Evolutionary conservation across 1,140 invertebrate genomes (phyloP).

Genomic region (Akabosia matsudoensis): DNA sequence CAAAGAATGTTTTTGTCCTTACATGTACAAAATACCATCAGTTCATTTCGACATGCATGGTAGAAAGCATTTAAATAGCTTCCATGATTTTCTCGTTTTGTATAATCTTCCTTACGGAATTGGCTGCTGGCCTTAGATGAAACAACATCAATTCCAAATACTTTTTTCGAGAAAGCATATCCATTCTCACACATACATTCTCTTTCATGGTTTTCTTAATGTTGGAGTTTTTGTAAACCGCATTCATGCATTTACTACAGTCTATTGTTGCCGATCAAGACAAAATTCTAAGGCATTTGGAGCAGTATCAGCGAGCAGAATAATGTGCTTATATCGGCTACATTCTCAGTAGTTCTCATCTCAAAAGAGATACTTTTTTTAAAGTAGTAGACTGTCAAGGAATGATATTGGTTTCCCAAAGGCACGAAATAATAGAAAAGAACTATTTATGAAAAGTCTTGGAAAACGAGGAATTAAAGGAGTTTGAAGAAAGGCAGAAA

Average conservation of each 20-base stretch:
- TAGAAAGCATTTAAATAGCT: too few species aligned
- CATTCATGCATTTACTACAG: background rate
- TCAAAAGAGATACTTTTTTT: slow-evolving; percentile 10
- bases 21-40: background rate
- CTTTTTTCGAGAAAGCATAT: background rate
- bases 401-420: slow-evolving; percentile 17
- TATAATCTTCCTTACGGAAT: background rate
- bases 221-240: background rate
- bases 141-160: background rate
- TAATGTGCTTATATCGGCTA: background rate
- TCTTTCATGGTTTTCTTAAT: background rate
- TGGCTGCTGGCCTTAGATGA: background rate
- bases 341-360: background rate
- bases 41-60: background rate
- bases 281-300: background rate
- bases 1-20: background rate
- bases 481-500: background rate
- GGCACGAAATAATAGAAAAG: slow-evolving; percentile 1
- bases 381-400: background rate
- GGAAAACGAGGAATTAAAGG: background rate
- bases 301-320: background rate
- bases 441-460: slow-evolving; percentile 1
- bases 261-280: background rate
- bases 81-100: too few species aligned
- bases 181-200: slow-evolving; percentile 1